phyloP scores from a whole-genome alignment of 1,140 invertebrate species.

The Trialeurodes vaporariorum region DNA sequence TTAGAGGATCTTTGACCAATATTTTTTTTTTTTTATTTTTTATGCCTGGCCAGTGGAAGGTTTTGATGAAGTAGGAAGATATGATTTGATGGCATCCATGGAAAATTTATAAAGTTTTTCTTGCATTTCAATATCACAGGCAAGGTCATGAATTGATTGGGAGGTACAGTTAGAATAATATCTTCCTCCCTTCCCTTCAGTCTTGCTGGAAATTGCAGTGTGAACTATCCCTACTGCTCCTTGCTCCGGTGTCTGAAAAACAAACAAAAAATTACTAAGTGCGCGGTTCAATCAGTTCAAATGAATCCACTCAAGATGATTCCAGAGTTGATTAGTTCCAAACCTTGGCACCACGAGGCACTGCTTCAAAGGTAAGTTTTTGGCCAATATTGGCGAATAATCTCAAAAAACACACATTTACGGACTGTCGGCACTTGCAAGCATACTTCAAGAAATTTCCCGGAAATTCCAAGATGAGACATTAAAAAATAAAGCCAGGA shows the following conservation, averaged over 20 bases:
- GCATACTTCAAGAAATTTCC: too few relatives aligned
- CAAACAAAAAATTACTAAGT: conserved; percentile 3
- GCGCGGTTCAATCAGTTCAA: too few relatives aligned
- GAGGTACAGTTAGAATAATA: conserved; percentile 58
- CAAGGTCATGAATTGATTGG: conserved; percentile 5
- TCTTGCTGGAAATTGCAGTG: conserved; percentile 53
- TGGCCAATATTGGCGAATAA: not conserved
- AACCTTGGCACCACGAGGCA: not conserved
- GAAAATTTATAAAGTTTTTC: conserved; percentile 17
- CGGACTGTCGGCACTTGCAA: too few relatives aligned
- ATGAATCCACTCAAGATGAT: not conserved
- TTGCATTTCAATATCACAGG: conserved; percentile 16
- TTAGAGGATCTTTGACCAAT: too few relatives aligned
- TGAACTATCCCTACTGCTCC: conserved; percentile 62
- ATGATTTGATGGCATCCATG: conserved; percentile 9
- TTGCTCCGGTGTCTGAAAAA: conserved; percentile 54
- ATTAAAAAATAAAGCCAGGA: too few relatives aligned
- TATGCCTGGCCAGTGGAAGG: not conserved
- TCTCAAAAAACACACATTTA: conserved; percentile 5
- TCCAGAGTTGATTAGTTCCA: not conserved
- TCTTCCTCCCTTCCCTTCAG: conserved; percentile 55
- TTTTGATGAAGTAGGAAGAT: not conserved
- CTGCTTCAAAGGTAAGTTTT: not conserved
- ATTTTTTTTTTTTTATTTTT: too few relatives aligned
- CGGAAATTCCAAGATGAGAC: too few relatives aligned